Evolutionary conservation across 2,797 vertebrate species (phyloP).

Genomic region (Pitangus sulphuratus): DNA sequence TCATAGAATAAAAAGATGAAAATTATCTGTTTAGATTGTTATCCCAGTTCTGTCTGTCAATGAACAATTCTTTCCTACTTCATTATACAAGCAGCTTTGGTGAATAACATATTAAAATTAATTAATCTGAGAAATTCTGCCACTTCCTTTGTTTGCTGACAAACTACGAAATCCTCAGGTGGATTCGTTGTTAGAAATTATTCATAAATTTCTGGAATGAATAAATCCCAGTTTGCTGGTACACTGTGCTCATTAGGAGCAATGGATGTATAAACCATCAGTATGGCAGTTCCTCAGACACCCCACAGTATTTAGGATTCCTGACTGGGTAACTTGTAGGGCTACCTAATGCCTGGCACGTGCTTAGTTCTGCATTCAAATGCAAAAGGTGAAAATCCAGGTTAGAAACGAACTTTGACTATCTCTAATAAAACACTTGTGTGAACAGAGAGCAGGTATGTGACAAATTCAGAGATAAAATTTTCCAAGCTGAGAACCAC

Average conservation of each 20-base stretch:
- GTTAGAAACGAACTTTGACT: not conserved
- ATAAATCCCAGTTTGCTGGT: not conserved
- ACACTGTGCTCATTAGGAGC: not conserved
- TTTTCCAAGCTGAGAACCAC: not conserved
- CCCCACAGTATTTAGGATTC: not conserved
- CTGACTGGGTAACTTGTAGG: not conserved
- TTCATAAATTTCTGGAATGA: not conserved
- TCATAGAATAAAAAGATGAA: not conserved
- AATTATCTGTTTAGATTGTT: not conserved
- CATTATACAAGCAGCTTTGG: not conserved
- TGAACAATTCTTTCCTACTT: not conserved
- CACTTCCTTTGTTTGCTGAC: not conserved
- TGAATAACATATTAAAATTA: constrained; percentile 12
- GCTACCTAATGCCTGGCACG: not conserved
- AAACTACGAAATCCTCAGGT: not conserved
- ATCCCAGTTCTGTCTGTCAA: not conserved
- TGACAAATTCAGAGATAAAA: no score
- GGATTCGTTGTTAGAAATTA: not conserved
- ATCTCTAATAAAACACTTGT: not conserved
- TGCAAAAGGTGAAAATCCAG: not conserved
- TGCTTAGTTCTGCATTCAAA: not conserved
- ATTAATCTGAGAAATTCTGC: not conserved
- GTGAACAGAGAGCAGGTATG: not conserved
- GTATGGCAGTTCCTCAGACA: not conserved
- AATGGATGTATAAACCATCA: not conserved